Evolutionary conservation across 1,140 invertebrate species (phyloP).

Genomic region (Belonocnema kinseyi): DNA sequence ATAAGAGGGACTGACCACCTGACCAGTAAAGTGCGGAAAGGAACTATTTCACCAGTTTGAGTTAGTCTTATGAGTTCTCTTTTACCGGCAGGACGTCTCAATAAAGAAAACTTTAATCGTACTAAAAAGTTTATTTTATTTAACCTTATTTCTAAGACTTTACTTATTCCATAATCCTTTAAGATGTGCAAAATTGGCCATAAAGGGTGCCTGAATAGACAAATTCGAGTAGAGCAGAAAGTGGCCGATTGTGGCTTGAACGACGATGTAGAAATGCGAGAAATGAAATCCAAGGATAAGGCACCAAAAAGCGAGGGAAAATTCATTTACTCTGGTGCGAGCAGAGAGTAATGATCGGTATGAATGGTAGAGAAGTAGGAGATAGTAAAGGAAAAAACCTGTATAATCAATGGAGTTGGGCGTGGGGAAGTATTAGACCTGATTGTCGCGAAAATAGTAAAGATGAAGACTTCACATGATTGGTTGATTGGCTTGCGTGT

Average conservation of each 20-base stretch:
- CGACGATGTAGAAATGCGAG: not conserved
- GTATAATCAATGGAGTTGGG: not conserved
- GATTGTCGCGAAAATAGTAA: not conserved
- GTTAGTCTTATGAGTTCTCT: too few relatives aligned
- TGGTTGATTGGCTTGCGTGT: not conserved
- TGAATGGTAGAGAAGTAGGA: conserved; percentile 29
- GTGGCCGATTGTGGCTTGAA: not conserved
- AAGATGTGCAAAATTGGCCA: too few relatives aligned
- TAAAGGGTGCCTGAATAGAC: conserved; percentile 19
- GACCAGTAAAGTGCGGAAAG: too few relatives aligned
- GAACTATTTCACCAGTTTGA: too few relatives aligned
- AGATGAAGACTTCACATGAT: not conserved
- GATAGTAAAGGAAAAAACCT: conserved; percentile 25
- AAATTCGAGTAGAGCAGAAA: conserved; percentile 16
- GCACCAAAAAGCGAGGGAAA: not conserved
- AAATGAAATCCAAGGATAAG: not conserved
- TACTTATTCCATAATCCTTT: too few relatives aligned
- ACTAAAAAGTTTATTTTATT: too few relatives aligned
- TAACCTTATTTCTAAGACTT: too few relatives aligned
- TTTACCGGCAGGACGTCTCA: too few relatives aligned
- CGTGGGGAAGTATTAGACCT: conserved; percentile 4
- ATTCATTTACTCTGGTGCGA: conserved; percentile 32
- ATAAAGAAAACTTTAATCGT: too few relatives aligned
- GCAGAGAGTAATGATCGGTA: not conserved
- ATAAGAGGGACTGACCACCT: too few relatives aligned